Base-by-base conservation (phyloP, 2,888 invertebrate genomes). In the Shargacucullia verbasci region DNA sequence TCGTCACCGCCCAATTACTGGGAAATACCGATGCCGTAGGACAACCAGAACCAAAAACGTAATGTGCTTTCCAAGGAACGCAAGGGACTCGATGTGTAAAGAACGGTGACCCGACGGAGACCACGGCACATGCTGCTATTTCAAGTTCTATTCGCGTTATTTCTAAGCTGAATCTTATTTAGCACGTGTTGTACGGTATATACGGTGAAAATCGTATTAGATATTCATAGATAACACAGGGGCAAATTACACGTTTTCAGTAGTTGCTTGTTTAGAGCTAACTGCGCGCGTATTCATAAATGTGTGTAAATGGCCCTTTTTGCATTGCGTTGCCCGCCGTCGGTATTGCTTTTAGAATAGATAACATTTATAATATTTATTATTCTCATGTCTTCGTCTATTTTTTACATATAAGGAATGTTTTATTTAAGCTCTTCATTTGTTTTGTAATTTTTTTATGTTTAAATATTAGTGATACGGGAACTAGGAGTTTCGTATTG, bases 201-300 rank as follows among this genome's bases (percentile, higher is more conserved):
- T 9, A 20, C 15, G 9, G 38, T 33, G 31, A 35, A 37, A 52
- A 48, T 45, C 39, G 34, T 48, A 54, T 72, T 60, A 48, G 54
- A 73, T 72, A 67, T 67, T 57, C 60, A 72, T 67, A 48, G 69
- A 52, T 49, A 59, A 41, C 15, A 12, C 43, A 40, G 41, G 15
- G 48, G 59, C 33, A 67, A 69, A 61, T 68, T 67, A 72, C 50
- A 56, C 29, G 25, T 40, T 47, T 10, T 20, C 34, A 14, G 20
- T 37, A 29, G n/a, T 34, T 73, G 69, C 73, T 68, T 73, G 69
- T 72, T 69, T 56, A 69, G 37, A 69, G 20, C 11, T 33, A 27
- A 47, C 34, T 20, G 41, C 46, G 11, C 14, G 25, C 10, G 13
- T 13, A 62, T 47, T 39, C 39, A 29, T 35, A 11, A 10, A 29